These are phyloP conservation scores for Conopomorpha cramerella DNA, from an alignment of 1,140 invertebrate genomes.

Conservation along the genomic window DNA sequence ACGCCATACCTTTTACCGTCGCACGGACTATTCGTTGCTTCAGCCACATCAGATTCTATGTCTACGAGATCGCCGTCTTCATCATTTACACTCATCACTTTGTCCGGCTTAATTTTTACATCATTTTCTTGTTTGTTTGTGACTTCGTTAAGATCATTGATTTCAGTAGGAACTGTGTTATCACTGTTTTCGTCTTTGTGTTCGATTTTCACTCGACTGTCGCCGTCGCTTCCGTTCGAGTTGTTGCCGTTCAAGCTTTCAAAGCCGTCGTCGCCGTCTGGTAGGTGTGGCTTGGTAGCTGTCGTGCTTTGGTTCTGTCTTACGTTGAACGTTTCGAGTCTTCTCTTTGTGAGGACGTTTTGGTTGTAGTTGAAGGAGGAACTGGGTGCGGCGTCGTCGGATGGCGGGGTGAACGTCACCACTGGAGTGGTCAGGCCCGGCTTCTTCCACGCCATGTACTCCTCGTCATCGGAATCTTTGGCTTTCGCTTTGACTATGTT, in stretches of 20 bases:
- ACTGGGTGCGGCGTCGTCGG: conserved; percentile 21
- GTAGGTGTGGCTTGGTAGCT: not conserved
- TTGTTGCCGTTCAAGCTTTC: conserved; percentile 84
- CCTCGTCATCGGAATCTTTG: conserved; percentile 53
- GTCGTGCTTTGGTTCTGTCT: conserved; percentile 21
- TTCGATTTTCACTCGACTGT: conserved; percentile 16
- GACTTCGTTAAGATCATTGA: conserved; percentile 8
- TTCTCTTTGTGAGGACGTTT: conserved; percentile 44
- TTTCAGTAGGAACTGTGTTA: conserved; percentile 6
- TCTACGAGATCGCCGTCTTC: conserved; percentile 33
- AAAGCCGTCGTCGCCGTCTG: conserved; percentile 79
- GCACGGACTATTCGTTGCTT: conserved; percentile 23
- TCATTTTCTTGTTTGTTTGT: conserved; percentile 9
- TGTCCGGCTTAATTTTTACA: no score
- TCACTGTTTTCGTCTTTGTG: conserved; percentile 5
- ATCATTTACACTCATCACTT: conserved; percentile 32
- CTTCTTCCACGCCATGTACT: conserved; percentile 52
- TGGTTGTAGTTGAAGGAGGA: conserved; percentile 30
- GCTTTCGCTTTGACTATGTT: conserved; percentile 28
- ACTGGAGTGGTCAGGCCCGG: conserved; percentile 29
- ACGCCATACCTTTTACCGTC: conserved; percentile 32
- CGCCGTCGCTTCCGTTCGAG: conserved; percentile 68
- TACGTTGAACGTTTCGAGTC: conserved; percentile 42
- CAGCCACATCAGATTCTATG: conserved; percentile 34
- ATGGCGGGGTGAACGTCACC: conserved; percentile 42